These are phyloP conservation scores for Sitta carolinensis DNA, from an alignment of 2,797 vertebrate species.

Conservation along the genomic window DNA sequence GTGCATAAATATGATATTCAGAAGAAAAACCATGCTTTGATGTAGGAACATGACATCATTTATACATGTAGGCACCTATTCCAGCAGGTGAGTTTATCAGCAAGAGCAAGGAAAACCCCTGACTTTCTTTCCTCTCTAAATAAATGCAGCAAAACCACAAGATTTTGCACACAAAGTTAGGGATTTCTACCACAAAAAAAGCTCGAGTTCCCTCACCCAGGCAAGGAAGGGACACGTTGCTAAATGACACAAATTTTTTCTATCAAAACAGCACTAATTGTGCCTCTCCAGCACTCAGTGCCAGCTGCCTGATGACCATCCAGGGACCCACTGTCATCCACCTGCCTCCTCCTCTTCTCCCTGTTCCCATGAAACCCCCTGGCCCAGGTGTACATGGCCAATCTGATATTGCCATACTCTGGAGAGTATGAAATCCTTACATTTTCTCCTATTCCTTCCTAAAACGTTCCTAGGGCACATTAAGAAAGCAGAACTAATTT, in stretches of 20 bases:
- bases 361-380: neutral
- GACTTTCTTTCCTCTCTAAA: neutral
- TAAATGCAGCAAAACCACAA: neutral
- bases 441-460: neutral
- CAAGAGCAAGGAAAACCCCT: neutral
- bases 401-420: neutral
- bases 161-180: neutral
- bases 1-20: accelerated
- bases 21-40: accelerated
- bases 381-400: neutral
- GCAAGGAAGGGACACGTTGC: neutral
- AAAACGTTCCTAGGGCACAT: neutral
- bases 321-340: neutral
- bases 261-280: neutral
- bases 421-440: neutral
- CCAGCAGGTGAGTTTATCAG: neutral
- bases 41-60: neutral
- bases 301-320: neutral
- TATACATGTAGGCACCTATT: accelerated
- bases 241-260: neutral
- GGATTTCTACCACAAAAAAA: neutral
- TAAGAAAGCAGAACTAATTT: neutral
- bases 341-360: neutral
- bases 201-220: neutral
- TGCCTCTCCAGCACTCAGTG: neutral